Conservation (phyloP, 2,113 vertebrate species). For the Chamaea fasciata region DNA sequence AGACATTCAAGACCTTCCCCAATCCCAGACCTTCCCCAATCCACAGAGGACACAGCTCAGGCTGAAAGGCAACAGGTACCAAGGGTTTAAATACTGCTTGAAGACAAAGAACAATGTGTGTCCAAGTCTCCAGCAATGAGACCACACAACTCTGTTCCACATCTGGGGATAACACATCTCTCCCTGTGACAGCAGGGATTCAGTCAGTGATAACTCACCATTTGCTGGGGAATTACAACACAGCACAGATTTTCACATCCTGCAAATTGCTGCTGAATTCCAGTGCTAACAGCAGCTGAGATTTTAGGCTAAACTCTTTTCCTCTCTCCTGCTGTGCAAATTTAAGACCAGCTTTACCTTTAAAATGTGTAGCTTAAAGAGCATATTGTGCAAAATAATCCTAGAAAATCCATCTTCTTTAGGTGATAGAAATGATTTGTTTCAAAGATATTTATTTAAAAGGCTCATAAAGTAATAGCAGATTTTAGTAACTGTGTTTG, state of each 20-base stretch:
- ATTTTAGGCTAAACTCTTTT: background rate
- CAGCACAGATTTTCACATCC: background rate
- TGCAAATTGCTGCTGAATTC: background rate
- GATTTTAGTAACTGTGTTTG: background rate
- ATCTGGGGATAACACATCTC: background rate
- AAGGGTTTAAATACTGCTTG: background rate
- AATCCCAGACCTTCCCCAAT: background rate
- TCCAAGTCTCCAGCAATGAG: background rate
- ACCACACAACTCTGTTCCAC: background rate
- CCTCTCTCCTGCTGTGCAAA: background rate
- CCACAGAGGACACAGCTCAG: background rate
- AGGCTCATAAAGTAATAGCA: background rate
- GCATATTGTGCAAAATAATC: background rate
- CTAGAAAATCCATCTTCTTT: slow-evolving; percentile 1
- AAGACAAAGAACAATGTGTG: background rate
- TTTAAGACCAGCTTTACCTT: slow-evolving; percentile 27
- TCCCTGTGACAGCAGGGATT: background rate
- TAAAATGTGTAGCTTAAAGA: background rate
- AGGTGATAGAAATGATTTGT: background rate
- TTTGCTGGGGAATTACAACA: background rate
- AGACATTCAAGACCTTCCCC: background rate
- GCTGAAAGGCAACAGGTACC: background rate
- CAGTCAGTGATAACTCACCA: background rate
- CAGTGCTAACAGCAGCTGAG: background rate
- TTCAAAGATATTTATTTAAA: background rate